Conservation (phyloP, 2,888 invertebrate species). For the Kuschelorhynchus macadamiae region DNA sequence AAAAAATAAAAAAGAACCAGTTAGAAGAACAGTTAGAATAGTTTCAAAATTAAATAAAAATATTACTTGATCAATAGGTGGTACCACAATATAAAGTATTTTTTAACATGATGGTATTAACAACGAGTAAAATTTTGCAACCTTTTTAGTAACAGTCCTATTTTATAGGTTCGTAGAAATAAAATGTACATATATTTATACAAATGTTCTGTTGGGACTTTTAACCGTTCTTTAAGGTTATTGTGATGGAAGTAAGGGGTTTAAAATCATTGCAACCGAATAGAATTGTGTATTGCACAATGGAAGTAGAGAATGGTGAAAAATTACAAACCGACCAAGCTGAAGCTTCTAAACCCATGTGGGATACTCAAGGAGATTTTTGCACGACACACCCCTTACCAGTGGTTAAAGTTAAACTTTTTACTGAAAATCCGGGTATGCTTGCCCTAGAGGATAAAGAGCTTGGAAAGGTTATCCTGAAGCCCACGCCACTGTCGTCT, state of each 20-base stretch:
- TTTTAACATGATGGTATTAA: constrained; percentile 1
- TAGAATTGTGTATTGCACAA: constrained; percentile 99
- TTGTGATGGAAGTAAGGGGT: constrained; percentile 99
- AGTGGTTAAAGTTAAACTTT: constrained; percentile 96
- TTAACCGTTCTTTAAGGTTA: constrained; percentile 76
- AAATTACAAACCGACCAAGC: constrained; percentile 99
- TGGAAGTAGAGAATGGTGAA: constrained; percentile 99
- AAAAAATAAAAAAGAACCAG: too few species aligned
- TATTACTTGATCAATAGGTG: too few species aligned
- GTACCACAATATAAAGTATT: too few species aligned
- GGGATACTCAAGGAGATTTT: constrained; percentile 99
- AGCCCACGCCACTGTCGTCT: constrained; percentile 89
- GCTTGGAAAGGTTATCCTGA: constrained; percentile 91
- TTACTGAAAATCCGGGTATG: constrained; percentile 97
- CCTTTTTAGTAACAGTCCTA: constrained; percentile 30
- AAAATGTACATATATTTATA: constrained; percentile 31
- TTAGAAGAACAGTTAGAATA: too few species aligned
- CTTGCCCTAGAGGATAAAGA: constrained; percentile 99
- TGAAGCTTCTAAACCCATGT: constrained; percentile 99
- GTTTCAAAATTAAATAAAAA: too few species aligned
- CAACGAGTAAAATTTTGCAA: constrained; percentile 34
- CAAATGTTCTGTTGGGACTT: constrained; percentile 38
- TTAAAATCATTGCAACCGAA: constrained; percentile 96
- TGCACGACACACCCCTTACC: constrained; percentile 98
- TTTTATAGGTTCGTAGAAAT: constrained; percentile 35